These are phyloP conservation scores for Sinosuthora webbiana DNA, from an alignment of 2,113 vertebrate species.

Conservation along the genomic window DNA sequence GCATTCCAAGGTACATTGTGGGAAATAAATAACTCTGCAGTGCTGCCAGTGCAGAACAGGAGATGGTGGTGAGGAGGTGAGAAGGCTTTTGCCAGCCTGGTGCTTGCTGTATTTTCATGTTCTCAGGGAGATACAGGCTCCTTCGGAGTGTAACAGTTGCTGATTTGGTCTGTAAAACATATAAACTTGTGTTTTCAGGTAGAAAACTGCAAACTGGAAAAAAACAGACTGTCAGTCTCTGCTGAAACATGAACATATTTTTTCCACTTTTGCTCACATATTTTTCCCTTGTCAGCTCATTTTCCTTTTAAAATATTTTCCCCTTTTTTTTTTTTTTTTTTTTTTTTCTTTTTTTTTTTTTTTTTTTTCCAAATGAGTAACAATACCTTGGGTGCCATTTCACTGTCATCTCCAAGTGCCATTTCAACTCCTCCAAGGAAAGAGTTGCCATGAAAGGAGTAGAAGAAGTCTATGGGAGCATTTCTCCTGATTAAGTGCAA, in stretches of 20 bases:
- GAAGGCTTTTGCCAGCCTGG: not conserved
- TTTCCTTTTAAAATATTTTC: not conserved
- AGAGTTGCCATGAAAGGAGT: not conserved
- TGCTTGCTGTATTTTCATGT: not conserved
- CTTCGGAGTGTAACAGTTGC: not conserved
- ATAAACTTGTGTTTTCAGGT: not conserved
- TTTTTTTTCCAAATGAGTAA: not conserved
- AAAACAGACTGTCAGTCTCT: not conserved
- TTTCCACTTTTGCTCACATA: not conserved
- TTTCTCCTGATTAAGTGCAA: not conserved
- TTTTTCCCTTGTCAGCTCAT: not conserved
- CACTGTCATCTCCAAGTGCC: not conserved
- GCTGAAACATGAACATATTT: not conserved
- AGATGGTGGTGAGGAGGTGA: not conserved
- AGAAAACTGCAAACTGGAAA: not conserved
- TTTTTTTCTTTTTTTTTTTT: too few species aligned
- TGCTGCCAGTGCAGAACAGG: not conserved
- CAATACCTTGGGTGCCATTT: not conserved
- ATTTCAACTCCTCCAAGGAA: not conserved
- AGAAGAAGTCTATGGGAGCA: not conserved
- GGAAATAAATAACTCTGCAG: not conserved
- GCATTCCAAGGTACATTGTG: not conserved
- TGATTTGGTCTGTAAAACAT: not conserved
- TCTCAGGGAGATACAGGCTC: not conserved
- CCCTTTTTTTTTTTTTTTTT: rapidly evolving